A percentile compares a stretch with the other conserved stretches of the same genome.
Conservation (phyloP, 2,113 vertebrate genomes). For the Cynoglossus semilaevis region DNA sequence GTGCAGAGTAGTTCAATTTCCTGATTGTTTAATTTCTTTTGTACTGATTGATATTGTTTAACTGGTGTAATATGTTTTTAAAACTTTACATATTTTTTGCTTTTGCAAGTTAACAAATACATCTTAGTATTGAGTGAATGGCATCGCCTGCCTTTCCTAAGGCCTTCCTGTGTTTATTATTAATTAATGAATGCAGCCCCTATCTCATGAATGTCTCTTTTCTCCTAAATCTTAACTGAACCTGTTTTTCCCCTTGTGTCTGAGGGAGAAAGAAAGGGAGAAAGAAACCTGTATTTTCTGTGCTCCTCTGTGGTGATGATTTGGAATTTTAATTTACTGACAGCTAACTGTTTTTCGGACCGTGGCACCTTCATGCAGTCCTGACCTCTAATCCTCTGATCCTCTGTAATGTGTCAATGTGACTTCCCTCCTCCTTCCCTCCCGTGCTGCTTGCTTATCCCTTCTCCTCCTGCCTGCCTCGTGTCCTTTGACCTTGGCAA, state of each 20-base stretch:
- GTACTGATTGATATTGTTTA: slow-evolving; percentile 23
- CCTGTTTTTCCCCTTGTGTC: slow-evolving; percentile 39
- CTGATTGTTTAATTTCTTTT: slow-evolving; percentile 13
- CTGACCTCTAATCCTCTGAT: slow-evolving; percentile 70
- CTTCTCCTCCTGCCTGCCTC: slow-evolving; percentile 76
- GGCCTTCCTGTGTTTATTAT: slow-evolving; percentile 28
- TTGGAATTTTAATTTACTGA: slow-evolving; percentile 45
- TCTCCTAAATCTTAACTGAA: slow-evolving; percentile 51
- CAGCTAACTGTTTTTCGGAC: slow-evolving; percentile 46
- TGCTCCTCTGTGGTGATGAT: slow-evolving; percentile 52
- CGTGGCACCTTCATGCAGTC: slow-evolving; percentile 56
- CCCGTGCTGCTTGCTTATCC: slow-evolving; percentile 72
- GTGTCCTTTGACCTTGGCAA: slow-evolving; percentile 86
- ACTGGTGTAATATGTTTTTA: slow-evolving; percentile 34
- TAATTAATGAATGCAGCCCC: slow-evolving; percentile 33
- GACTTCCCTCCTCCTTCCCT: slow-evolving; percentile 69
- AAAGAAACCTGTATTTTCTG: slow-evolving; percentile 27
- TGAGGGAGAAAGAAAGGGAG: slow-evolving; percentile 31
- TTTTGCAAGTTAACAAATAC: slow-evolving; percentile 29
- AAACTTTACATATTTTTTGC: slow-evolving; percentile 22
- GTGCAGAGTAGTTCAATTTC: not conserved
- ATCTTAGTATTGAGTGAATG: slow-evolving; percentile 36
- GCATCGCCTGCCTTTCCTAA: slow-evolving; percentile 32
- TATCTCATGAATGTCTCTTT: slow-evolving; percentile 17
- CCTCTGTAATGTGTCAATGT: slow-evolving; percentile 78